Evolutionary conservation across 1,140 invertebrate genomes (phyloP), one percentile per base, ranked within the genome.

Genomic region (Drepana arcuata): DNA sequence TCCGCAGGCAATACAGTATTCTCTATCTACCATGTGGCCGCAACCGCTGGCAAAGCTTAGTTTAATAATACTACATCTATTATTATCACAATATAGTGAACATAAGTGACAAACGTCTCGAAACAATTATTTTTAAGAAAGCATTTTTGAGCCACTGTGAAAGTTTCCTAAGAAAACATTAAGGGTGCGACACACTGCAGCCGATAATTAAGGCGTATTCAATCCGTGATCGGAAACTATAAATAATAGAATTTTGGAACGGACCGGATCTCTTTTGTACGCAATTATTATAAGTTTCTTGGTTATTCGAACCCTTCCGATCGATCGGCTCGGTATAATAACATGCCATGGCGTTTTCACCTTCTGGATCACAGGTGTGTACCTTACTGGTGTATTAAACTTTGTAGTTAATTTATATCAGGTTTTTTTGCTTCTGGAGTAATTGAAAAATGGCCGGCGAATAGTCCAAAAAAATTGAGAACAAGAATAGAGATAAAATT

Each of bases 131-230:
- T n/a, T n/a, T n/a, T n/a, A n/a, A n/a, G n/a, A n/a, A n/a, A n/a
- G n/a, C n/a, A n/a, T n/a, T n/a, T n/a, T n/a, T n/a, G n/a, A 18
- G n/a, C 10, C 29, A 49, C 34, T 50, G 67, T 61, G 67, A 77
- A 72, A 71, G 63, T 71, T 69, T 53, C 47, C 42, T 56, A 71
- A 62, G 54, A 65, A 65, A 58, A 52, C 35, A 52, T 46, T 45
- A 63, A 67, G 63, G 73, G 70, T 60, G 69, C 58, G 63, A 68
- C 66, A 74, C 52, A 64, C 50, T 48, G 38, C 36, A 67, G 62
- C 56, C 67, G 62, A 79, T 79, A 78, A 82, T 82, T 82, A 82
- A 78, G 71, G 68, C 63, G 65, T 75, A 79, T 79, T 79, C 74
- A 79, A 45, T 62, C 51, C 63, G 50, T 60, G 67, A 78, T 75